phyloP scores from a whole-genome alignment of 2,888 invertebrate species.

The Trichogramma dendrolimi region DNA sequence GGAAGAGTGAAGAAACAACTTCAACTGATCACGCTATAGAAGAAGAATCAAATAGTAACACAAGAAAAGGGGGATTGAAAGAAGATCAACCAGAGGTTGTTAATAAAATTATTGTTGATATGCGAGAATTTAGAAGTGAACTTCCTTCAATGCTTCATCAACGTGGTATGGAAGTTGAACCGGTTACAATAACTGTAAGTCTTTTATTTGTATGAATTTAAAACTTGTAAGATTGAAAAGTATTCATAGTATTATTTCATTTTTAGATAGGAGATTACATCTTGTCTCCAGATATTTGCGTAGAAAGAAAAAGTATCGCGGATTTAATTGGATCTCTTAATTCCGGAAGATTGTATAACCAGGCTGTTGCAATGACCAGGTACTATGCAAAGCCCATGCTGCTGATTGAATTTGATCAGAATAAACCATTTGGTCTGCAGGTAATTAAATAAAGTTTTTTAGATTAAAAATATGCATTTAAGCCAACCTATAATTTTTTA shows the following conservation, averaged over 20 bases:
- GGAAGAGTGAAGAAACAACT: constrained; percentile 58
- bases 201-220: background rate
- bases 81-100: constrained; percentile 27
- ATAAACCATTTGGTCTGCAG: constrained; percentile 85
- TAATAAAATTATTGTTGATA: constrained; percentile 78
- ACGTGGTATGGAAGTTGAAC: constrained; percentile 87
- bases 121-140: constrained; percentile 96
- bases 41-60: constrained; percentile 50
- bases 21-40: constrained; percentile 36
- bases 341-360: constrained; percentile 91
- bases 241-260: constrained; percentile 7
- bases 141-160: constrained; percentile 90
- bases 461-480: background rate
- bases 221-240: background rate
- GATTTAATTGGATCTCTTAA: constrained; percentile 94
- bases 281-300: constrained; percentile 91
- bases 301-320: constrained; percentile 93
- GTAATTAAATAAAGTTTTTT: constrained; percentile 49
- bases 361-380: constrained; percentile 90
- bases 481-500: constrained; percentile 47
- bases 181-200: constrained; percentile 72
- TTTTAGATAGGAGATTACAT: constrained; percentile 93
- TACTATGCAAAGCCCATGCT: constrained; percentile 84
- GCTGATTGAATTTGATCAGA: constrained; percentile 93
- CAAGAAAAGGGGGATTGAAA: constrained; percentile 63